These are phyloP conservation scores for Nannoperca australis DNA, from an alignment of 2,797 vertebrate species.

Conservation along the genomic window DNA sequence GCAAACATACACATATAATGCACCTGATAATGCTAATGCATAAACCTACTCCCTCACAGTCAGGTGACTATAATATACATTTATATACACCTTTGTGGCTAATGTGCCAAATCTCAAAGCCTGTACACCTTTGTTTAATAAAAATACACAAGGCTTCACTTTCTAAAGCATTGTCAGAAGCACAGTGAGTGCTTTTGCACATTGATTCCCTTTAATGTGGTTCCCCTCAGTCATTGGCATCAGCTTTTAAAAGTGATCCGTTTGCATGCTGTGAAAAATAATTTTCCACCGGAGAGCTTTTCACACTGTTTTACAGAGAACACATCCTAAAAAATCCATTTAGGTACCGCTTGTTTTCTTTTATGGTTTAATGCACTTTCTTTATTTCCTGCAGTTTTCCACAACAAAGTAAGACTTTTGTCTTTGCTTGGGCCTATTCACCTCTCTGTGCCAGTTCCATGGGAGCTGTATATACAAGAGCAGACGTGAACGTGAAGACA, in stretches of 20 bases:
- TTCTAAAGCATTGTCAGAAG: constrained; percentile 33
- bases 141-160: constrained; percentile 25
- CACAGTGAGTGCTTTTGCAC: constrained; percentile 16
- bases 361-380: constrained; percentile 27
- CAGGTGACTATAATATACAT: neutral
- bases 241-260: constrained; percentile 42
- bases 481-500: constrained; percentile 7
- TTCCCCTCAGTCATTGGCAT: constrained; percentile 36
- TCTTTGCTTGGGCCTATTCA: constrained; percentile 33
- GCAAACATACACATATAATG: constrained; percentile 8
- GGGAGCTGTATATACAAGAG: constrained; percentile 3
- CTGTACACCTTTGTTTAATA: neutral
- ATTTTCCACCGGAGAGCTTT: constrained; percentile 57
- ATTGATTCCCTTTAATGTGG: constrained; percentile 25
- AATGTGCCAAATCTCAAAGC: neutral
- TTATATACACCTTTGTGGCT: constrained; percentile 1
- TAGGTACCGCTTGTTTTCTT: constrained; percentile 15
- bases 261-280: constrained; percentile 65
- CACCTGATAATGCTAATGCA: neutral
- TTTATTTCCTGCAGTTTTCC: constrained; percentile 43
- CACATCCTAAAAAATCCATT: constrained; percentile 47
- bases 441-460: constrained; percentile 15
- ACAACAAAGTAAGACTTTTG: constrained; percentile 38
- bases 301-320: constrained; percentile 48
- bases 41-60: neutral